Base-by-base conservation (phyloP, 2,113 vertebrate species). In the Oplegnathus fasciatus region DNA sequence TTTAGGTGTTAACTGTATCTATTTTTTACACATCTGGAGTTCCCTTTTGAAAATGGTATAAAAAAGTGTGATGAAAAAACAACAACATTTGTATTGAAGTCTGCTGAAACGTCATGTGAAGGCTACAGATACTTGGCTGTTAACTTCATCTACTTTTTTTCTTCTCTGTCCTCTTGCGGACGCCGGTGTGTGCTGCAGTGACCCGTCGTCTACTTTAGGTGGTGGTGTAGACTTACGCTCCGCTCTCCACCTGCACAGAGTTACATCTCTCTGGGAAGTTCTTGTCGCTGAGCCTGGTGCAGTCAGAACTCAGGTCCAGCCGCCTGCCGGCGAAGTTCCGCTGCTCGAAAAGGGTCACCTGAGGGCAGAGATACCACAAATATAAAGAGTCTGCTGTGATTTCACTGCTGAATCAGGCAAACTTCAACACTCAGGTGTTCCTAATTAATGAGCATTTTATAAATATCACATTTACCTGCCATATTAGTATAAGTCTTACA, bases 261-360 rank as follows among this genome's bases (percentile, higher is more conserved):
- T 96, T 96, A 70, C 96, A 96, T 96, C 91, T 94, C 80, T 96
- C 95, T 1, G 95, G 93, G 88, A 96, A 96, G 94, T 94, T 96
- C 87, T 93, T 95, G 58, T 96, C 95, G 4, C 93, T 94, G 72
- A 96, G 26, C 78, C 93, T 89, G 66, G 91, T 60, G 64, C 95
- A 96, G 92, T 96, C 95, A 1, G 94, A 92, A 60, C 86, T 96
- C 83, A 96, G 94, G 87, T 96, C 95, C 92, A 96, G 91, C 2
- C 94, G 91, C 2, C 94, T 82, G 55, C 96, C 96, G 5, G 95
- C 92, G 71, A 96, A 96, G 91, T 96, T 96, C 57, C 96, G 55
- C 91, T 96, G 95, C 89, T 96, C 96, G 67, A 95, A 96, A 82
- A 96, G 95, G 93, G 95, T 96, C 95, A 96, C 95, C 95, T 96